These are phyloP conservation scores for Apistogramma diplotaenia DNA, from an alignment of 2,113 vertebrate species.

Conservation along the genomic window DNA sequence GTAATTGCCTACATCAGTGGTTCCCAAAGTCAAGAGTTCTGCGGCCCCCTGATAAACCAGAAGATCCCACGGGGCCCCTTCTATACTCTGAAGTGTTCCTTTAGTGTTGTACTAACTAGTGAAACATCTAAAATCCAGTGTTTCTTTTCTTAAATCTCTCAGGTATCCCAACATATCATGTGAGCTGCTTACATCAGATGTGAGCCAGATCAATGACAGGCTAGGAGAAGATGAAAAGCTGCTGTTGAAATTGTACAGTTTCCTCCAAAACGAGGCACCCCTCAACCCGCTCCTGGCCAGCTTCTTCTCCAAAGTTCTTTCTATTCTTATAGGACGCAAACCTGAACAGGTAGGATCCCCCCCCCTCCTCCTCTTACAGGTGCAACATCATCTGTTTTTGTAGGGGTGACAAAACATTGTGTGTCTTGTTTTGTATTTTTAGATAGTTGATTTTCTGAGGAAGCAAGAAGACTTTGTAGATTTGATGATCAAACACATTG, in stretches of 20 bases:
- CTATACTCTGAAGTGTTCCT: neutral
- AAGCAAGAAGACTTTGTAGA: constrained; percentile 95
- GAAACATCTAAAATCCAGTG: neutral
- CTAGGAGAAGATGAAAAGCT: constrained; percentile 94
- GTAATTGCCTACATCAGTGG: too few relatives aligned
- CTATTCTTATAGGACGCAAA: constrained; percentile 98
- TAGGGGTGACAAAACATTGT: neutral
- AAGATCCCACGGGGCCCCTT: too few relatives aligned
- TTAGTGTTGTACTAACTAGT: neutral
- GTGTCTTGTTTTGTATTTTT: constrained; percentile 5
- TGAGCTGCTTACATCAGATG: constrained; percentile 96
- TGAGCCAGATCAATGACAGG: constrained; percentile 94
- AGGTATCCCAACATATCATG: constrained; percentile 99
- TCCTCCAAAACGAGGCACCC: constrained; percentile 91
- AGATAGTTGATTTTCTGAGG: constrained; percentile 97
- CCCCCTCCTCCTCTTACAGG: neutral
- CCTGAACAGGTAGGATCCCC: constrained; percentile 89
- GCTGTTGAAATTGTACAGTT: constrained; percentile 91
- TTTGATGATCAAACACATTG: constrained; percentile 97
- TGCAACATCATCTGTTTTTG: neutral
- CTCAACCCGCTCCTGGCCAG: constrained; percentile 96
- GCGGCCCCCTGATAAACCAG: too few relatives aligned
- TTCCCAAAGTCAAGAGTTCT: too few relatives aligned
- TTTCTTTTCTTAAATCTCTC: neutral
- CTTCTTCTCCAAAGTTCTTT: constrained; percentile 99